These are phyloP conservation scores for Diadumene lineata DNA, from an alignment of 92 coral and sea anemone species.

Conservation along the genomic window DNA sequence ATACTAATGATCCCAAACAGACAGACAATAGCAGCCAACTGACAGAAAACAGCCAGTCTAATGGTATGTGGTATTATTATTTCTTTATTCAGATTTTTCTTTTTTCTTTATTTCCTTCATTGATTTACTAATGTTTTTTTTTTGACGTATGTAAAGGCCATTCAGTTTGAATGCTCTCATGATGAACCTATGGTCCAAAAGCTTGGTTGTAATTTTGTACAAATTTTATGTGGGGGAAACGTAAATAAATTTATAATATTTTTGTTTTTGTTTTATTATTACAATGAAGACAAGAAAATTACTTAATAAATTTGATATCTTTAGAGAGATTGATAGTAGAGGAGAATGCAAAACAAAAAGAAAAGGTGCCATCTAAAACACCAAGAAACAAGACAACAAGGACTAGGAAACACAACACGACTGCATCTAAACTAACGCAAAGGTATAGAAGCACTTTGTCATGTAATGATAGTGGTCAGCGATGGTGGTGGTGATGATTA, in stretches of 20 bases:
- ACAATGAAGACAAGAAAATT: not conserved
- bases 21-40: not conserved
- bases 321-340: not conserved
- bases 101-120: too few relatives aligned
- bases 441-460: constrained; percentile 1
- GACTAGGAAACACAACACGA: not conserved
- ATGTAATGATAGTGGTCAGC: not conserved
- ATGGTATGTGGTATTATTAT: not conserved
- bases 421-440: not conserved
- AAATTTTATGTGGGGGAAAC: too few relatives aligned
- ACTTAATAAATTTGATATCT: not conserved
- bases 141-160: too few relatives aligned
- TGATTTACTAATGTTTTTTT: too few relatives aligned
- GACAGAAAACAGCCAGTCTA: not conserved
- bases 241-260: too few relatives aligned
- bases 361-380: constrained; percentile 12
- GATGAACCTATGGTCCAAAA: too few relatives aligned
- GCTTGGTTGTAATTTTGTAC: too few relatives aligned
- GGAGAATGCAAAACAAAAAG: not conserved
- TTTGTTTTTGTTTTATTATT: too few relatives aligned
- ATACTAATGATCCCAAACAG: not conserved
- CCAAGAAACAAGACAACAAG: constrained; percentile 5
- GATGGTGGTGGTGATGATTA: not conserved
- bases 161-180: too few relatives aligned
- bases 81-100: too few relatives aligned